phyloP scores from a whole-genome alignment of 1,140 invertebrate species.

The Drosophila fuyamai region DNA sequence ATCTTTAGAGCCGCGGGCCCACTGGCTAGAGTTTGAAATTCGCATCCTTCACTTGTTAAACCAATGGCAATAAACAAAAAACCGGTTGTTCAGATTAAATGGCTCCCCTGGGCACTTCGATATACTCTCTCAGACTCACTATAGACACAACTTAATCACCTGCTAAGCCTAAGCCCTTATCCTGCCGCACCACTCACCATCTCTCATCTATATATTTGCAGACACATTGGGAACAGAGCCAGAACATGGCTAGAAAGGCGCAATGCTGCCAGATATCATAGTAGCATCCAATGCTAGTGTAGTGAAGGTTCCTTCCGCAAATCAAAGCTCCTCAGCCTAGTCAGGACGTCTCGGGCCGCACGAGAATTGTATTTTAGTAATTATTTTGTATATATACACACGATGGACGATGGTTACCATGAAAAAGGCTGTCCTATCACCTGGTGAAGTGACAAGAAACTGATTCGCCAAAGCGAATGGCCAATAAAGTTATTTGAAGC shows the following conservation, averaged over 20 bases:
- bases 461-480: conserved; percentile 54
- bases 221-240: conserved; percentile 72
- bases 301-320: conserved; percentile 69
- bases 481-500: conserved; percentile 67
- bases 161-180: conserved; percentile 3
- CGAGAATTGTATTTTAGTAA: conserved; percentile 69
- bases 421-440: conserved; percentile 52
- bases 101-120: conserved; percentile 10
- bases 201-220: conserved; percentile 81
- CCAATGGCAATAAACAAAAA: conserved; percentile 44
- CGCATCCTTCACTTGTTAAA: conserved; percentile 42
- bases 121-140: conserved; percentile 15
- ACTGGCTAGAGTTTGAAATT: conserved; percentile 26
- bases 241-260: conserved; percentile 71
- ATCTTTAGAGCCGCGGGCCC: conserved; percentile 54
- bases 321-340: conserved; percentile 65
- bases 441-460: conserved; percentile 45
- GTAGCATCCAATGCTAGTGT: conserved; percentile 61
- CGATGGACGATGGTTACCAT: conserved; percentile 35
- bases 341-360: conserved; percentile 65
- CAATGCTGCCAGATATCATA: conserved; percentile 82
- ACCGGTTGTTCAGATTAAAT: conserved; percentile 23
- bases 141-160: conserved; percentile 21
- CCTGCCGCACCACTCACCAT: conserved; percentile 63
- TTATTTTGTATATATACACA: conserved; percentile 71